Conservation (phyloP, 2,888 invertebrate species). For the Caenorhabditis auriculariae region DNA sequence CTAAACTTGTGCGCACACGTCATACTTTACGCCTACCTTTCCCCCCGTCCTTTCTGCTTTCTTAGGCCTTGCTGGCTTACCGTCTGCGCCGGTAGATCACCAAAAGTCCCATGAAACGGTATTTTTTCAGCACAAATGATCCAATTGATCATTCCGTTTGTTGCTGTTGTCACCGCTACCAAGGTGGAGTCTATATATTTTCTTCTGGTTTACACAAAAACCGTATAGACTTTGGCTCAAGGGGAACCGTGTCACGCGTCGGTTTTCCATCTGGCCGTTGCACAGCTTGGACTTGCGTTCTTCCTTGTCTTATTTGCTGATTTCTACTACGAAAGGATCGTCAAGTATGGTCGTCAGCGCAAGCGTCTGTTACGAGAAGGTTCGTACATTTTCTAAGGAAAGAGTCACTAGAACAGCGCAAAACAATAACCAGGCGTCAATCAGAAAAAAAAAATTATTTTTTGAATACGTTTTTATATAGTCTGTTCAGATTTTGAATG, state of each 20-base stretch:
- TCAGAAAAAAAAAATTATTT: no score
- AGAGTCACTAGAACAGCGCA: no score
- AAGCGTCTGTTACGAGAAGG: no score
- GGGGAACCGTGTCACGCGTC: conserved; percentile 29
- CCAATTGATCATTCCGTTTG: conserved; percentile 30
- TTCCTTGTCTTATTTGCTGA: conserved; percentile 34
- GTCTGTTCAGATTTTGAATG: no score
- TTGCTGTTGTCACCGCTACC: conserved; percentile 17
- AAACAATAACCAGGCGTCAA: no score
- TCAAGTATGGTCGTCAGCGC: conserved; percentile 9
- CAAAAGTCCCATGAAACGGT: neutral
- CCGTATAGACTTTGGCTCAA: conserved; percentile 15
- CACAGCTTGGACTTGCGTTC: conserved; percentile 18
- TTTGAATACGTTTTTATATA: no score
- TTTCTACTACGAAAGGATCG: conserved; percentile 30
- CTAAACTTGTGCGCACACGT: conserved; percentile 33
- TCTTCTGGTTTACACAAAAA: neutral
- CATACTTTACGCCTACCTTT: conserved; percentile 35
- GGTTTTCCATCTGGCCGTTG: conserved; percentile 7
- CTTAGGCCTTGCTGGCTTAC: conserved; percentile 37
- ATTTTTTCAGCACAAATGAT: conserved; percentile 29
- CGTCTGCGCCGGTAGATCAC: conserved; percentile 13
- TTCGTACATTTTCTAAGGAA: no score
- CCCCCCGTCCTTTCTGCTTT: conserved; percentile 20
- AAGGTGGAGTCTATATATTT: conserved; percentile 4